These are phyloP conservation scores for cattle (Bos taurus) DNA, from an alignment of 2,113 vertebrate genomes.

Conservation along the genomic window ARS-UCD2.0 NC_037332.1:110863001-110863500, in stretches of 20 bases:
- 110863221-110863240: background rate
- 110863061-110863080: accelerated
- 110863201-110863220: background rate
- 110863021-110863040: background rate
- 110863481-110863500: background rate
- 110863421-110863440: background rate
- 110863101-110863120: background rate
- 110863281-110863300: background rate
- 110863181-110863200: background rate
- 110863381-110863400: background rate
- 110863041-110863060: background rate
- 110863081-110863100: background rate
- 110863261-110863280: background rate
- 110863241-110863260: too few species aligned
- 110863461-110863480: background rate
- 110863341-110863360: background rate
- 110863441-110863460: background rate
- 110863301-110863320: background rate
- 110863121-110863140: background rate
- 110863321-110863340: too few species aligned
- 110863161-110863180: accelerated
- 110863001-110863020: background rate
- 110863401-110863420: background rate
- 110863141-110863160: background rate
- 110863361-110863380: too few species aligned